phyloP scores from a whole-genome alignment of 2,888 invertebrate species.

The Synergus gifuensis region DNA sequence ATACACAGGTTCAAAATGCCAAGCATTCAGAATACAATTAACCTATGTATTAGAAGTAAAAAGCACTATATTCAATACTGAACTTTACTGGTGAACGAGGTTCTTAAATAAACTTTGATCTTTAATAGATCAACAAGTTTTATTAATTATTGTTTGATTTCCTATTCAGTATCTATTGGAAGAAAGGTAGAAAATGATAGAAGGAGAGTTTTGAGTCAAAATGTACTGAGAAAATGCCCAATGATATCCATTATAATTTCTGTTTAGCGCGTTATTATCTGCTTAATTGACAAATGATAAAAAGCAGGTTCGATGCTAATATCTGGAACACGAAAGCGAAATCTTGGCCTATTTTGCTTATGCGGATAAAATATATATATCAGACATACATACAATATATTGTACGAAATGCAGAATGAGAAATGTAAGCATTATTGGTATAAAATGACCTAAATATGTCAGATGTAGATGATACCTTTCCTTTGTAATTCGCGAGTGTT shows the following conservation, averaged over 20 bases:
- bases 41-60: no score
- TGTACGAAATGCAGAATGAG: not conserved
- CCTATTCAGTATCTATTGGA: no score
- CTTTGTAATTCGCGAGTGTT: not conserved
- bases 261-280: not conserved
- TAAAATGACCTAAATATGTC: not conserved
- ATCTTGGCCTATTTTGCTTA: not conserved
- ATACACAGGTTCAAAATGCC: no score
- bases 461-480: not conserved
- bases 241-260: not conserved
- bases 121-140: no score
- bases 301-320: slow-evolving; percentile 7
- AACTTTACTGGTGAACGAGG: no score
- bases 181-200: no score
- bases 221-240: no score
- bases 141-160: no score
- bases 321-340: not conserved
- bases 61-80: no score
- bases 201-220: no score
- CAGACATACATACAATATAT: not conserved
- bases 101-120: no score
- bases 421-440: not conserved
- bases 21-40: no score
- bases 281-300: not conserved
- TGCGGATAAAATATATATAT: not conserved